Conservation (phyloP, 2,797 vertebrate species). For the Acrocephalus scirpaceus region DNA sequence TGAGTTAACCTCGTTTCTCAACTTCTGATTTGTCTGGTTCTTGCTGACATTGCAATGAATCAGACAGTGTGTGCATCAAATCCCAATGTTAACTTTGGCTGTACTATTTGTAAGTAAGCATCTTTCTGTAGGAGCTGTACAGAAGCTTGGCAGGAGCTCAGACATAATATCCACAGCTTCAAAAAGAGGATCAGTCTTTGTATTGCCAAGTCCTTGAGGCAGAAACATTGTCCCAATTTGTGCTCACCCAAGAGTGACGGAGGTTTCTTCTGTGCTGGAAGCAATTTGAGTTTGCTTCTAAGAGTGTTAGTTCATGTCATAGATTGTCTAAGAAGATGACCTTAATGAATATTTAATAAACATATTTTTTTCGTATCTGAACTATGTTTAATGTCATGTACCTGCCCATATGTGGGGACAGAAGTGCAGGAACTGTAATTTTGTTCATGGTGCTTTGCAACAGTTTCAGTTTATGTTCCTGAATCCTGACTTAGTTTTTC, state of each 20-base stretch:
- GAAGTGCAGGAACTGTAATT: not conserved
- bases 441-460: not conserved
- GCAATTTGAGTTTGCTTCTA: not conserved
- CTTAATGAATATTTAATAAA: not conserved
- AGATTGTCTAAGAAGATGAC: not conserved
- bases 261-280: not conserved
- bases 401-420: not conserved
- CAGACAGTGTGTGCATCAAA: not conserved
- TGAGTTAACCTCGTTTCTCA: not conserved
- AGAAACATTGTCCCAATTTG: not conserved
- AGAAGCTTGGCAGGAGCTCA: not conserved
- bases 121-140: not conserved
- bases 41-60: not conserved
- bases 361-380: not conserved
- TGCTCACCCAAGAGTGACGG: not conserved
- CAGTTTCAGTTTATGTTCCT: not conserved
- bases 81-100: not conserved
- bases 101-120: not conserved
- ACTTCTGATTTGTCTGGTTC: not conserved
- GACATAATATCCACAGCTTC: not conserved
- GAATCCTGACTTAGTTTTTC: not conserved
- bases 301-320: not conserved
- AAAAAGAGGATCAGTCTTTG: not conserved
- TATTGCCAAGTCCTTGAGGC: not conserved
- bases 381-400: not conserved